These are phyloP conservation scores for Microctonus hyperodae DNA, from an alignment of 2,888 invertebrate species.

Conservation along the genomic window DNA sequence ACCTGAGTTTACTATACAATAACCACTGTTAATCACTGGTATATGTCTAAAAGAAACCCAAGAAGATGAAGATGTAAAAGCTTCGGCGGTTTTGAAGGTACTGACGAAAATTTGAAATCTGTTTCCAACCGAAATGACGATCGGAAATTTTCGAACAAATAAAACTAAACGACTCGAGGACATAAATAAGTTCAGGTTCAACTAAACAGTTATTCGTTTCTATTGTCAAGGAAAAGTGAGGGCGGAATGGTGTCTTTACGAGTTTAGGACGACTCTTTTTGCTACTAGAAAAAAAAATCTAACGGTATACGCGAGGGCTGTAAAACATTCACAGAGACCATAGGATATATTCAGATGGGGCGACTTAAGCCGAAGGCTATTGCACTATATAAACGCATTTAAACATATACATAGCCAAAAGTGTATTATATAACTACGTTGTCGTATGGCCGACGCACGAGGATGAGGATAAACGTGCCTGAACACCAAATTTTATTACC, in stretches of 20 bases:
- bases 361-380: slow-evolving; percentile 22
- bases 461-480: slow-evolving; percentile 51
- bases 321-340: slow-evolving; percentile 43
- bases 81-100: slow-evolving; percentile 24
- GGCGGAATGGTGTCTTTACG: slow-evolving; percentile 37
- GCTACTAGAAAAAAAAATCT: slow-evolving; percentile 38
- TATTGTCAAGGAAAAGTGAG: slow-evolving; percentile 49
- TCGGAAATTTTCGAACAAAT: neutral
- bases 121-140: slow-evolving; percentile 8
- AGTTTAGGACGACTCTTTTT: slow-evolving; percentile 12
- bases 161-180: slow-evolving; percentile 15
- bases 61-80: slow-evolving; percentile 24
- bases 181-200: slow-evolving; percentile 33
- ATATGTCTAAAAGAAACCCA: neutral
- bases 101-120: slow-evolving; percentile 16
- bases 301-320: slow-evolving; percentile 50
- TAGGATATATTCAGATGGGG: slow-evolving; percentile 19
- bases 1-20: too few relatives aligned
- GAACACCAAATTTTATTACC: slow-evolving; percentile 57
- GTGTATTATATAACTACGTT: slow-evolving; percentile 20
- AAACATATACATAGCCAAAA: slow-evolving; percentile 33
- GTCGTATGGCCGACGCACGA: slow-evolving; percentile 37
- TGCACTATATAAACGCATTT: slow-evolving; percentile 20
- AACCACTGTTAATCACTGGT: neutral
- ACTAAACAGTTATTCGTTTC: slow-evolving; percentile 50